Conservation (phyloP, 2,888 invertebrate species). For the Hypsopygia costalis region DNA sequence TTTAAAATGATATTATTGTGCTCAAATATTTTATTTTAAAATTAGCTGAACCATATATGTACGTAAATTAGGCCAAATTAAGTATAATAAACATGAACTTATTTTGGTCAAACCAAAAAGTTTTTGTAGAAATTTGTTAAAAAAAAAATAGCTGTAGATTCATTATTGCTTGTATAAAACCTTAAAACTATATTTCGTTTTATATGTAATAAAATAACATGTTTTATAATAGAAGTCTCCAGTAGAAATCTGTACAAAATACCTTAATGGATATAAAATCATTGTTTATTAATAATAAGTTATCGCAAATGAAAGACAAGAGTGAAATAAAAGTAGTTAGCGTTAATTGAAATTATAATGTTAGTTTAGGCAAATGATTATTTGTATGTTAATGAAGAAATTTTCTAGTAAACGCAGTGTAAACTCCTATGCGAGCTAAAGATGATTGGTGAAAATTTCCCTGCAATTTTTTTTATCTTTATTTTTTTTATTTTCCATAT, state of each 20-base stretch:
- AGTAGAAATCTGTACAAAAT: conserved; percentile 11
- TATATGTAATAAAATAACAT: neutral
- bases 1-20: conserved; percentile 18
- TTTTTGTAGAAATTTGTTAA: too few species aligned
- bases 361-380: conserved; percentile 24
- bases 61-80: neutral
- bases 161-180: neutral
- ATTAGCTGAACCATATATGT: neutral
- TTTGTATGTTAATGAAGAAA: neutral
- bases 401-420: too few species aligned
- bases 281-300: conserved; percentile 22
- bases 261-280: conserved; percentile 8
- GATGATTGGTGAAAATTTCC: too few species aligned
- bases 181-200: neutral
- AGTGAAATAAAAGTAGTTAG: conserved; percentile 69
- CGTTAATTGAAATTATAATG: conserved; percentile 22
- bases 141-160: too few species aligned
- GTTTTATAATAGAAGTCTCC: neutral
- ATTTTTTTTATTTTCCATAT: too few species aligned
- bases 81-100: neutral
- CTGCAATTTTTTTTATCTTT: too few species aligned
- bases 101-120: neutral
- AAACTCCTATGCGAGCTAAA: too few species aligned
- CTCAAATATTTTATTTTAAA: neutral
- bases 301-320: conserved; percentile 68